Conservation (phyloP, 2,797 vertebrate species). For the Falco peregrinus region DNA sequence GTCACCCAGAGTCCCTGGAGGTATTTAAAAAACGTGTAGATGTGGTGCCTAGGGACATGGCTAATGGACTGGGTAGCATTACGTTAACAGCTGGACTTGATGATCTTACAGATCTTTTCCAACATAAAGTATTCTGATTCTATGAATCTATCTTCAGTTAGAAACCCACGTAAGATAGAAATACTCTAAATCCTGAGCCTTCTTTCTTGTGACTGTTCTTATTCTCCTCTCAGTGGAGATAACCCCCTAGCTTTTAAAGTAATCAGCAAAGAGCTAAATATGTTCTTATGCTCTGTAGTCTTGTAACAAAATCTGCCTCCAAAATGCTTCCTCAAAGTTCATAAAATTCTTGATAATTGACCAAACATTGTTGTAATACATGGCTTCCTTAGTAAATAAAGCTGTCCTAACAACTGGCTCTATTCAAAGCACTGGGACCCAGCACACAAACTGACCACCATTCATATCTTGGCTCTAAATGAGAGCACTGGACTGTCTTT, state of each 20-base stretch:
- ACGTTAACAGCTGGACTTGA: neutral
- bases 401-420: neutral
- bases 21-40: rapidly evolving
- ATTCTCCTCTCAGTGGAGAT: neutral
- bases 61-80: neutral
- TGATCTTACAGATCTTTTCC: neutral
- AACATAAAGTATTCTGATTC: neutral
- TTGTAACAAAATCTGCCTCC: neutral
- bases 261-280: neutral
- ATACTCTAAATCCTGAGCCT: neutral
- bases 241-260: neutral
- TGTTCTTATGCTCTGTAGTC: neutral
- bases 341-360: neutral
- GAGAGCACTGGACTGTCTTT: neutral
- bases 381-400: neutral
- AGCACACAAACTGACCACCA: neutral
- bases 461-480: neutral
- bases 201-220: neutral
- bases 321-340: neutral
- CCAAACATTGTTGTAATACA: neutral
- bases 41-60: neutral
- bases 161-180: neutral
- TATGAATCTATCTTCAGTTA: neutral
- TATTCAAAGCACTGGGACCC: neutral
- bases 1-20: no score